Conservation (phyloP, 1,140 invertebrate species). For the Caenorhabditis brenneri region DNA sequence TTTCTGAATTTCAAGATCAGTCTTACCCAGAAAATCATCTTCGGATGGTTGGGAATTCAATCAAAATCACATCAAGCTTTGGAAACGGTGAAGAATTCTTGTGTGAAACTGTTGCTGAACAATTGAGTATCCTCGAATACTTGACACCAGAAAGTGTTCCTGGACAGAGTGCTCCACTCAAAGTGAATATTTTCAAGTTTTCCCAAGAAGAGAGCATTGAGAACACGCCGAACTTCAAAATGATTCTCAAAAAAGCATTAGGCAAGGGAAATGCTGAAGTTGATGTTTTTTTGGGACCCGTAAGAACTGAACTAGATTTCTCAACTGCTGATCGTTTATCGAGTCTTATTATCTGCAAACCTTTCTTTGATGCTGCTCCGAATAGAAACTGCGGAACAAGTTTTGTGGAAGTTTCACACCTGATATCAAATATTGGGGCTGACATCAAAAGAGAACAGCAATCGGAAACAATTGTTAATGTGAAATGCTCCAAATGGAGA, state of each 20-base stretch:
- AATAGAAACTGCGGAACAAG: not conserved
- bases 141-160: slow-evolving; percentile 26
- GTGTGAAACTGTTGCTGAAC: not conserved
- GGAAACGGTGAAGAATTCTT: not conserved
- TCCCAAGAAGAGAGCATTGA: slow-evolving; percentile 47
- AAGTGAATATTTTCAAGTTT: slow-evolving; percentile 42
- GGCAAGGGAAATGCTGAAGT: not conserved
- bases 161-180: not conserved
- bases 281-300: slow-evolving; percentile 48
- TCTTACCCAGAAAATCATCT: slow-evolving; percentile 50
- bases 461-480: not conserved
- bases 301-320: slow-evolving; percentile 50
- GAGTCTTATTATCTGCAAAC: slow-evolving; percentile 44
- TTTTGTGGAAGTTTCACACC: not conserved
- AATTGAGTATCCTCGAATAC: slow-evolving; percentile 45
- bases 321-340: slow-evolving; percentile 52
- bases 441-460: too few relatives aligned
- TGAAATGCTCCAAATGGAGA: slow-evolving; percentile 5
- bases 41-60: slow-evolving; percentile 37
- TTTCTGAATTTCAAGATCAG: not conserved
- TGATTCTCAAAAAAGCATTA: not conserved
- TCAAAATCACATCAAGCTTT: not conserved
- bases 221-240: slow-evolving; percentile 22
- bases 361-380: slow-evolving; percentile 45
- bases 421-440: not conserved